Evolutionary conservation across 2,797 vertebrate species (phyloP), one percentile per base, ranked within the genome.

Genomic region (Buphagus erythrorhynchus): DNA sequence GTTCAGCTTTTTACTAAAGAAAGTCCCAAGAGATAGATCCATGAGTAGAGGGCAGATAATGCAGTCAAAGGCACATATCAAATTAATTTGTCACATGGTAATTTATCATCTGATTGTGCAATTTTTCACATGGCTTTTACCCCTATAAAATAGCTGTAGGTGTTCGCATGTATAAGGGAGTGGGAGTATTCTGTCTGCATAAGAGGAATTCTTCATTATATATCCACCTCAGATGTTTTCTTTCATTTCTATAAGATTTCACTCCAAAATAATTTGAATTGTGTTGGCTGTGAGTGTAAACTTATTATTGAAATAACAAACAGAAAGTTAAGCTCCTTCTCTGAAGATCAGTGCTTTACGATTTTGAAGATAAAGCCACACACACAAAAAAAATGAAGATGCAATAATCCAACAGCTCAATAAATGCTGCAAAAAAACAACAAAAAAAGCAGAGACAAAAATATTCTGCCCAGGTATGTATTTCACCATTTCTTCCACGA

Each of bases 231-330:
- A 71, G 46, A 46, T 29, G 29, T 95, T 85, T 85, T 78, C 52
- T 74, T 74, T 66, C 52, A 26, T 54, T 89, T 86, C 78, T 94
- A 26, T 91, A 95, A 88, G 58, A 83, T 97, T 92, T 96, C 24
- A 72, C 82, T 95, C 97, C 83, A 77, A 97, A 96, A 86, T 72
- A 67, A 24, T 93, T 98, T 95, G 95, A 97, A 95, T 90, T 96
- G 78, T 76, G 63, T 89, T 93, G 95, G 55, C 92, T 97, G 94
- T 95, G 97, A 98, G 97, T 97, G 85, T 93, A 98, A 98, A 98
- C 94, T 98, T 98, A 98, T 88, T 97, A 98, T 97, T 95, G 97
- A 98, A 94, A 95, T 82, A 96, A 79, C 81, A 98, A 97, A 98
- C 89, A 93, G 95, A 97, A 96, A 97, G 10, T 77, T 59, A 86